Base-by-base conservation (phyloP, 2,113 vertebrate genomes). In the Cyanoramphus novaezelandiae region DNA sequence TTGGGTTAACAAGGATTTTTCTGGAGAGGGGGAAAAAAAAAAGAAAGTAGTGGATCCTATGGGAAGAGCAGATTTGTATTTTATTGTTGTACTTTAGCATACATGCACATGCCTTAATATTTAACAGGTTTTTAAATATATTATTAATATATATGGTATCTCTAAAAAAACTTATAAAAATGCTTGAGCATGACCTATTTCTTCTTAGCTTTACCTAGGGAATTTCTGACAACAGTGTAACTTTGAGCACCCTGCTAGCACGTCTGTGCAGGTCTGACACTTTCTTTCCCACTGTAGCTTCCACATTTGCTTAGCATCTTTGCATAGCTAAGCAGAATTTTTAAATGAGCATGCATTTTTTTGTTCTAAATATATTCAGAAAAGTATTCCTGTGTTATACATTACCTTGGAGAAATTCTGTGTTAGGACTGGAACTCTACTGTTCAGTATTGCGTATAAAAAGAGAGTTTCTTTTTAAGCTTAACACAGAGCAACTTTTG, bases 71-170 rank as follows among this genome's bases (percentile, higher is more conserved):
- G 59, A 79, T 95, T 97, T 89, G 90, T 87, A 44, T 86, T 94
- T 31, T 59, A 3, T 85, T 49, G 60, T 81, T 85, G 2, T 80
- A 75, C 21, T 10, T 95, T 83, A 87, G 53, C 65, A 77, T 71
- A 64, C 23, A 15, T 82, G n/a, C 13, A 74, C 19, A 53, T 71
- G 27, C 65, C 92, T 97, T 94, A 96, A 95, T 97, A 93, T 97
- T 97, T 96, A 88, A 87, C 82, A 77, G 52, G 9, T 52, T 86
- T 86, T 74, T 46, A 93, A 92, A 86, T 86, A 83, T 87, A 84
- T 86, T 95, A 95, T 97, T 96, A 97, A 97, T 96, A 96, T 95
- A 97, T 92, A 94, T 93, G 44, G 13, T 70, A 55, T 82, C 97
- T 96, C 90, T 69, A 41, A 87, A 86, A 86, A 95, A 94, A 92